These are phyloP conservation scores for Notothenia rossii DNA, from an alignment of 2,113 vertebrate genomes.

Conservation along the genomic window DNA sequence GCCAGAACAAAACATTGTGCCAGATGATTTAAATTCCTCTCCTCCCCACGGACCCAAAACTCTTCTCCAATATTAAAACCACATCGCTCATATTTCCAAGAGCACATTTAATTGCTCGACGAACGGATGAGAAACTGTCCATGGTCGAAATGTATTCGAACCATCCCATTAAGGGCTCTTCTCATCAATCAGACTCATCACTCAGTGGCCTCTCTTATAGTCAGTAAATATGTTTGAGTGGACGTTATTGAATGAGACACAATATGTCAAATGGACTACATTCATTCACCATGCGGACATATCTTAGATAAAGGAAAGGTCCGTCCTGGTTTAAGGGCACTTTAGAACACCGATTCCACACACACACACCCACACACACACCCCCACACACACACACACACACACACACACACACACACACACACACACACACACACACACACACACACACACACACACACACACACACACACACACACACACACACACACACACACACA, in stretches of 20 bases:
- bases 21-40: not conserved
- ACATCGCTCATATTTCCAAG: not conserved
- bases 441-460: too few relatives aligned
- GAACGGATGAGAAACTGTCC: not conserved
- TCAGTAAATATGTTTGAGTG: too few relatives aligned
- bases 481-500: too few relatives aligned
- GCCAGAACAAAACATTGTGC: not conserved
- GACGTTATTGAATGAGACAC: too few relatives aligned
- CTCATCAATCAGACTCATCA: constrained; percentile 17
- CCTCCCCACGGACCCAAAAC: not conserved
- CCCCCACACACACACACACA: too few relatives aligned
- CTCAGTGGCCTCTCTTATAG: too few relatives aligned
- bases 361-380: too few relatives aligned
- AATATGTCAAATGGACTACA: not conserved
- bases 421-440: too few relatives aligned
- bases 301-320: constrained; percentile 9
- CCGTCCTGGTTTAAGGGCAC: constrained; percentile 45
- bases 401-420: too few relatives aligned
- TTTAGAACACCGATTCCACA: constrained; percentile 13
- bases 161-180: constrained; percentile 19
- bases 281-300: constrained; percentile 3
- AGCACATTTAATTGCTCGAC: not conserved
- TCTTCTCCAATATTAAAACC: constrained; percentile 2
- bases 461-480: too few relatives aligned
- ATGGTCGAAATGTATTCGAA: not conserved